Percentiles rank a stretch among this genome's conserved stretches.
phyloP scores from a whole-genome alignment of 2,113 vertebrate species.

The Uria aalge region DNA sequence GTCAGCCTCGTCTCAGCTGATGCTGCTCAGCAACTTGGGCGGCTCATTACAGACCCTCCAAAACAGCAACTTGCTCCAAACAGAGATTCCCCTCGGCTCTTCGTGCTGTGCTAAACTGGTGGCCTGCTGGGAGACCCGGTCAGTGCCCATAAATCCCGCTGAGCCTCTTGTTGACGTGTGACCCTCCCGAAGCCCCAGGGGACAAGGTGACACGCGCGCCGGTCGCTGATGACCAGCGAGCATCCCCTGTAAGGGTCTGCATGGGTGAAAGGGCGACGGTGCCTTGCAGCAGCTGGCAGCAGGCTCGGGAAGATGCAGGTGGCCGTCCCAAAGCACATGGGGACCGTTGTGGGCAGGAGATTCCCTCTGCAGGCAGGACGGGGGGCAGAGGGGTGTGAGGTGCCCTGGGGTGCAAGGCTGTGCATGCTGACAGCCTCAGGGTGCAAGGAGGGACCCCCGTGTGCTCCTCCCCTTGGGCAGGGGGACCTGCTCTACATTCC shows the following conservation, averaged over 20 bases:
- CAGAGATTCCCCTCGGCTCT: background rate
- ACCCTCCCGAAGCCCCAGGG: background rate
- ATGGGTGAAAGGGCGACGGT: background rate
- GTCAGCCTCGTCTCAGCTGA: background rate
- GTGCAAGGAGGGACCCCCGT: background rate
- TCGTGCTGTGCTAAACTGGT: background rate
- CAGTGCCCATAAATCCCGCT: background rate
- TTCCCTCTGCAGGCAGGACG: background rate
- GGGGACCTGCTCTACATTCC: too few relatives aligned
- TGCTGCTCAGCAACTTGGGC: background rate
- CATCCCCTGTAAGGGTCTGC: background rate
- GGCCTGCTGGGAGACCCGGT: background rate
- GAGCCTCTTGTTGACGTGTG: background rate
- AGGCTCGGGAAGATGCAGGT: background rate
- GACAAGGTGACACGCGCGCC: background rate
- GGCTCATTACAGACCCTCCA: background rate
- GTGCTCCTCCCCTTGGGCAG: background rate
- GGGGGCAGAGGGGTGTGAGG: background rate
- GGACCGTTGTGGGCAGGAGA: background rate
- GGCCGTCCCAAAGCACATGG: fast-evolving
- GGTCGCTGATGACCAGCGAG: background rate
- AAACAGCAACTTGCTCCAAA: background rate
- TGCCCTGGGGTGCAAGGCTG: background rate
- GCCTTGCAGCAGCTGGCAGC: background rate
- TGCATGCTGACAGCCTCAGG: background rate